phyloP scores from a whole-genome alignment of 2,888 invertebrate species.

The Coronaproctus castanopsis region DNA sequence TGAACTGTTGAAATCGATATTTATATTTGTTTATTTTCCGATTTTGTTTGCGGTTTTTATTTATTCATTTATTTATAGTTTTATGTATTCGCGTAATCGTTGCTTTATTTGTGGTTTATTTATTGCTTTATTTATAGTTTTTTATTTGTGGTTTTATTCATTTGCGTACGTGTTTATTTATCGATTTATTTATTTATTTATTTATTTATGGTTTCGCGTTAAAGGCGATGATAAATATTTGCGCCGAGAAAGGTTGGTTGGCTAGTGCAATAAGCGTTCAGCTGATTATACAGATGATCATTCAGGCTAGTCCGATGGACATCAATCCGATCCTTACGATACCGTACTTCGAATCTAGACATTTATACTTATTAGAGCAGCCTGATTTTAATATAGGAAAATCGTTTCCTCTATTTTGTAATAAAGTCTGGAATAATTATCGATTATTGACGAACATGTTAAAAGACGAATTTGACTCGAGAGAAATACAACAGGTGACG shows the following conservation, averaged over 20 bases:
- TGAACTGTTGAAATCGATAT: too few relatives aligned
- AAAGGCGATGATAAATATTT: conserved; percentile 89
- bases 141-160: too few relatives aligned
- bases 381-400: neutral
- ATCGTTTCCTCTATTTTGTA: neutral
- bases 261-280: conserved; percentile 56
- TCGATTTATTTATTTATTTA: neutral
- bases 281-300: conserved; percentile 64
- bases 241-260: conserved; percentile 79
- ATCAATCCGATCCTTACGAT: conserved; percentile 53
- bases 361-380: conserved; percentile 34
- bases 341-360: conserved; percentile 48
- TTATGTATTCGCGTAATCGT: too few relatives aligned
- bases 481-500: neutral
- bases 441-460: neutral
- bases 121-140: too few relatives aligned
- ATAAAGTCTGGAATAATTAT: neutral
- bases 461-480: neutral
- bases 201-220: conserved; percentile 19
- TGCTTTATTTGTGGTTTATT: too few relatives aligned
- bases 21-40: too few relatives aligned
- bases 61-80: too few relatives aligned
- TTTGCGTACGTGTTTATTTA: too few relatives aligned
- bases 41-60: too few relatives aligned
- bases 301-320: conserved; percentile 75